Percentiles rank a stretch among this genome's conserved stretches.
Evolutionary conservation across 2,888 invertebrate species (phyloP).

Genomic region (Melikaiella ostensackeni): DNA sequence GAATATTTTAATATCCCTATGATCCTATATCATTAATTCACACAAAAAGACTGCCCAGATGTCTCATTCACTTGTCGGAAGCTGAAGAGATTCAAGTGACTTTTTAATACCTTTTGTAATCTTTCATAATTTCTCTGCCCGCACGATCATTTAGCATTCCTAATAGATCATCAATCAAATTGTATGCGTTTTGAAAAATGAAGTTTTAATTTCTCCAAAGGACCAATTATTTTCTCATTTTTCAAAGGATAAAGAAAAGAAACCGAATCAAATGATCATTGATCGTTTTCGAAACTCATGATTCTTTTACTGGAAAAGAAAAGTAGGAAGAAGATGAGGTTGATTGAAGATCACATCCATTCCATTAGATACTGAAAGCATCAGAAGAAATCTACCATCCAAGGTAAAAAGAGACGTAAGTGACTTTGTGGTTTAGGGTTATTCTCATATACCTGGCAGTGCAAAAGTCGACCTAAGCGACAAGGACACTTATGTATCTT

Average conservation of each 20-base stretch:
- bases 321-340: background rate
- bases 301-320: background rate
- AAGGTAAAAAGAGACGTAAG: too few species aligned
- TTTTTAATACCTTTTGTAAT: background rate
- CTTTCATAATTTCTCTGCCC: constrained; percentile 8
- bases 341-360: background rate
- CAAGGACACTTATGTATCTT: too few species aligned
- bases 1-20: background rate
- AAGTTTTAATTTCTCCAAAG: background rate
- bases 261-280: background rate
- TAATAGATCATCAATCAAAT: constrained; percentile 11
- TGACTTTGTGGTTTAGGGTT: too few species aligned
- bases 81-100: background rate
- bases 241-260: background rate
- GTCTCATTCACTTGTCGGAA: constrained; percentile 57
- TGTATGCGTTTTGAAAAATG: background rate
- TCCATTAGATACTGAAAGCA: background rate
- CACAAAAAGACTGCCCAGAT: constrained; percentile 57
- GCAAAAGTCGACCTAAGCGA: too few species aligned
- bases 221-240: background rate
- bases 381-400: too few species aligned
- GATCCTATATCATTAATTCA: constrained; percentile 45
- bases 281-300: too few species aligned
- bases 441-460: too few species aligned
- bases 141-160: background rate